phyloP scores from a whole-genome alignment of 2,888 invertebrate species.

The Pseudococcus jackbeardsleyi region DNA sequence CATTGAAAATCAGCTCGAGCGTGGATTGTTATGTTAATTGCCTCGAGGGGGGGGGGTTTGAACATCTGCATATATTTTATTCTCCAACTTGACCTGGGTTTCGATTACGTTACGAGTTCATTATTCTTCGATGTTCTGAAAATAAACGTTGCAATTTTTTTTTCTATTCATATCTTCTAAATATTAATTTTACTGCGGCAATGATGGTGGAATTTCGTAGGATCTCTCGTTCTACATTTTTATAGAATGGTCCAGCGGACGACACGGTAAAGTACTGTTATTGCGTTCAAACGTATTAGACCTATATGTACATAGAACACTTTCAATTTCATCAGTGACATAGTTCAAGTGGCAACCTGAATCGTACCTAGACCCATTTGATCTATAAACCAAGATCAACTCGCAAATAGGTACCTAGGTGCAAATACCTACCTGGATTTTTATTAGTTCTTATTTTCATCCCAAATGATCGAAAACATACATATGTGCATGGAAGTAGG shows the following conservation, averaged over 20 bases:
- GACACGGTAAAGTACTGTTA: not conserved
- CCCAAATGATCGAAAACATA: not conserved
- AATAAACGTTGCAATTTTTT: not conserved
- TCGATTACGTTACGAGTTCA: not conserved
- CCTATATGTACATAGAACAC: conserved; percentile 19
- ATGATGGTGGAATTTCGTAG: not conserved
- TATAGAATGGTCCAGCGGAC: not conserved
- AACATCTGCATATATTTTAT: not conserved
- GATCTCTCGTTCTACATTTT: not conserved
- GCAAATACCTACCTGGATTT: not conserved
- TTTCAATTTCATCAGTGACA: conserved; percentile 28
- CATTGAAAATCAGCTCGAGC: not conserved
- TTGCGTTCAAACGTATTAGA: not conserved
- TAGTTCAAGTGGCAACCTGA: not conserved
- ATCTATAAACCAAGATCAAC: no score
- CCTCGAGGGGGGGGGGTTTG: not conserved
- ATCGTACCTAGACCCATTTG: not conserved
- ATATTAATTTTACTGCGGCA: not conserved
- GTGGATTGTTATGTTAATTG: not conserved
- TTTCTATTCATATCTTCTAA: not conserved
- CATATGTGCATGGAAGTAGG: not conserved
- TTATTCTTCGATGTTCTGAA: not conserved
- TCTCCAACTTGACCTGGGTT: not conserved
- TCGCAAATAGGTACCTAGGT: not conserved
- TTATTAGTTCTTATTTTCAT: not conserved